phyloP scores from a whole-genome alignment of 2,797 vertebrate genomes.

The Agapornis canus region DNA sequence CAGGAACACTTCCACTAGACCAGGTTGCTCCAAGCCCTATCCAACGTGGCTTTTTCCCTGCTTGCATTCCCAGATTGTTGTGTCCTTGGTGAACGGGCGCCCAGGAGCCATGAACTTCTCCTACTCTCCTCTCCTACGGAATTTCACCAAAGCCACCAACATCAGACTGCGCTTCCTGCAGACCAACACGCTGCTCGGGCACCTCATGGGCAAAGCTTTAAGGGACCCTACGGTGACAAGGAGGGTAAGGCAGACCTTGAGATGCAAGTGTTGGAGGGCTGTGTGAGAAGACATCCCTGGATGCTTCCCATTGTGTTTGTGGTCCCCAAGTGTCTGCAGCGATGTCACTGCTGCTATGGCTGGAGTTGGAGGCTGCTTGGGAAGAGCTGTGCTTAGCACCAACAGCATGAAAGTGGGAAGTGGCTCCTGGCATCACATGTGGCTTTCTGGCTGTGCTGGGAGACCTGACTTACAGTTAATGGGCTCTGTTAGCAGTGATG shows the following conservation, averaged over 20 bases:
- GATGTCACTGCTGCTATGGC: not conserved
- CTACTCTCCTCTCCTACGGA: conserved; percentile 90
- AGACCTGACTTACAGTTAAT: fast-evolving
- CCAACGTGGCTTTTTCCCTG: not conserved
- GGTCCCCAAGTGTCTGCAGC: not conserved
- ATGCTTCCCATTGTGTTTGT: not conserved
- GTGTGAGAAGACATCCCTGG: not conserved
- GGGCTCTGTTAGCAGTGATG: not conserved
- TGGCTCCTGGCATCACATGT: not conserved
- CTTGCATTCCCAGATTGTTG: conserved; percentile 84
- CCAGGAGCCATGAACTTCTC: conserved; percentile 97
- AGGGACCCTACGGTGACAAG: conserved; percentile 95
- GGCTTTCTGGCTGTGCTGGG: not conserved
- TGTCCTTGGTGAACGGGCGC: conserved; percentile 94
- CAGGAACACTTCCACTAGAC: not conserved
- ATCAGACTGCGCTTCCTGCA: conserved; percentile 92
- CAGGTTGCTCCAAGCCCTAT: not conserved
- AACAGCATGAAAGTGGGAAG: not conserved
- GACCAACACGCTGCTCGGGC: conserved; percentile 94
- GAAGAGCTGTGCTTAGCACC: not conserved
- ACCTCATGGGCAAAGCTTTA: conserved; percentile 96
- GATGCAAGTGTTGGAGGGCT: not conserved
- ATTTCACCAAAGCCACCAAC: conserved; percentile 96
- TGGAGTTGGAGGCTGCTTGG: not conserved
- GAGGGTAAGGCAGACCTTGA: conserved; percentile 80